Percentiles rank a stretch among this genome's conserved stretches.
These are phyloP conservation scores for Acropora yongei DNA, from an alignment of 64 coral and sea anemone species.

Conservation along the genomic window DNA sequence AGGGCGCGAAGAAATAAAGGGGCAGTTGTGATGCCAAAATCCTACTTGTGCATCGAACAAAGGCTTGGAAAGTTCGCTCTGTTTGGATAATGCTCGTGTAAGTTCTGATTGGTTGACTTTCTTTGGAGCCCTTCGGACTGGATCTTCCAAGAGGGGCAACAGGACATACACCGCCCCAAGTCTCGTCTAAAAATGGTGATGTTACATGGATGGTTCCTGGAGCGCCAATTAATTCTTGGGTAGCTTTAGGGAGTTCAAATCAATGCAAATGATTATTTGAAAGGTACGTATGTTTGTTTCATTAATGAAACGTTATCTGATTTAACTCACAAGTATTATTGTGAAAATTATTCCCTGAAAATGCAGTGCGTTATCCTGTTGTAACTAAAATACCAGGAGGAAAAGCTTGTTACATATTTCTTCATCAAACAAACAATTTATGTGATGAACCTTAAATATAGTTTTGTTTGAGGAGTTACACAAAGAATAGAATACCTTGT, in stretches of 20 bases:
- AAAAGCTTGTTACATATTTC: neutral
- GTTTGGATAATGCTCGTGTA: conserved; percentile 9
- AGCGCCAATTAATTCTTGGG: neutral
- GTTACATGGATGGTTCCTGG: neutral
- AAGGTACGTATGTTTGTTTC: neutral
- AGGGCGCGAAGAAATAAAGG: neutral
- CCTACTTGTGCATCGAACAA: neutral
- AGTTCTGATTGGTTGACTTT: neutral
- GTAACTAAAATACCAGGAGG: neutral
- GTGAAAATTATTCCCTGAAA: neutral
- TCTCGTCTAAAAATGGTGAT: neutral
- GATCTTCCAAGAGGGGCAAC: neutral
- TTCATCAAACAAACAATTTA: neutral
- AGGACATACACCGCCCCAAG: neutral
- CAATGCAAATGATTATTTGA: neutral
- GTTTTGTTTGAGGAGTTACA: neutral
- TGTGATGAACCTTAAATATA: neutral
- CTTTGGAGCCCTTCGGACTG: neutral
- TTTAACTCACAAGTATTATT: neutral
- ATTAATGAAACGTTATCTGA: neutral
- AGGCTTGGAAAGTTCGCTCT: neutral
- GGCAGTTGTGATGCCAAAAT: neutral
- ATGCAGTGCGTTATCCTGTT: neutral
- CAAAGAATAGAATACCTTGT: neutral
- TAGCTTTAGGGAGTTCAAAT: neutral